Conservation (phyloP, 23 tunicate genomes). For the Oikopleura dioica region DNA sequence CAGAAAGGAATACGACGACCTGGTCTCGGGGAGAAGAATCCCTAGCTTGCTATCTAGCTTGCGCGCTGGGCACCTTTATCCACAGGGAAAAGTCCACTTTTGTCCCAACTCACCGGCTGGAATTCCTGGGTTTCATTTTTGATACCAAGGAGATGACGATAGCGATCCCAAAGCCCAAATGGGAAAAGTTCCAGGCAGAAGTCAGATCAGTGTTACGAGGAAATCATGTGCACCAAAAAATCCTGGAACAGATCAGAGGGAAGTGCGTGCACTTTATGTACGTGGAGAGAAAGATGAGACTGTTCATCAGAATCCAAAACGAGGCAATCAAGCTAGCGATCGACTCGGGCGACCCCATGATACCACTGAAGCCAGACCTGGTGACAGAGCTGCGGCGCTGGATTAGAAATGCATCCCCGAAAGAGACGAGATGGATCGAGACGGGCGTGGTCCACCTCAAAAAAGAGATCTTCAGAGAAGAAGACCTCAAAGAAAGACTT, state of each 20-base stretch:
- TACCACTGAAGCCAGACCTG: too few species aligned
- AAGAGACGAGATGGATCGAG: too few species aligned
- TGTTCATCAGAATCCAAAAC: neutral
- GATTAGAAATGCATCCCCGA: too few species aligned
- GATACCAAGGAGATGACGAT: neutral
- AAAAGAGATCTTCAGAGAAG: too few species aligned
- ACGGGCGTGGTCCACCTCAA: too few species aligned
- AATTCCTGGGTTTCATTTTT: neutral
- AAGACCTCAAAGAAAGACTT: too few species aligned
- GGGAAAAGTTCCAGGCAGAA: neutral
- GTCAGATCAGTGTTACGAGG: neutral
- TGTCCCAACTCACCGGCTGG: neutral
- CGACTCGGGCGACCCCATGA: too few species aligned
- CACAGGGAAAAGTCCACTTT: neutral
- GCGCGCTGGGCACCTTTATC: neutral
- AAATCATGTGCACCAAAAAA: neutral
- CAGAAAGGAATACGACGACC: too few species aligned
- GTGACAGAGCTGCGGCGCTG: too few species aligned
- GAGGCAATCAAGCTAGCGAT: neutral
- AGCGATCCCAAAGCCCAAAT: neutral
- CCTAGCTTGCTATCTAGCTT: too few species aligned
- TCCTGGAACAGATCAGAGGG: neutral
- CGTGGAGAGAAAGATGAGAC: neutral
- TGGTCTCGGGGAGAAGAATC: too few species aligned
- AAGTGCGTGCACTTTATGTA: neutral